Evolutionary conservation across 2,888 invertebrate species (phyloP), one percentile per base, ranked within the genome.

Genomic region (Polymixis flavicincta): DNA sequence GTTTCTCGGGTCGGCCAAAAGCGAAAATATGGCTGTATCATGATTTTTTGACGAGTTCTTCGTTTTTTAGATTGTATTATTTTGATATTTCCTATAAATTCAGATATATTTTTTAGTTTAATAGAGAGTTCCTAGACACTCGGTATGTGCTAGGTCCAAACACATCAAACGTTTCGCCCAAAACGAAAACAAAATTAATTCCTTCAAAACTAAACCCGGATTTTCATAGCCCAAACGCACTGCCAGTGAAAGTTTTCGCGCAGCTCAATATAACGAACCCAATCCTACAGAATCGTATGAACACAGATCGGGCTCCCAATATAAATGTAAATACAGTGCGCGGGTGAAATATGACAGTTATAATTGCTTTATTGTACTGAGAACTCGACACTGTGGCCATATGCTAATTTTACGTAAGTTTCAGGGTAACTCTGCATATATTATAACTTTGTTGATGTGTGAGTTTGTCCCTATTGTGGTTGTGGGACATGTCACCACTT

Each of bases 301-400:
- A 76, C 69, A 68, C 66, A 78, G 78, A 83, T 85, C 85, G 65
- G 54, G 89, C 57, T 90, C 91, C 93, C 96, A 96, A 96, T 96
- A 96, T 96, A 96, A 95, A 96, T 96, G 96, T 96, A 95, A 96
- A 96, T 96, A 95, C 87, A 91, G 89, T 84, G 86, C 80, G 82
- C 87, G 90, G 90, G 90, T 94, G 95, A 96, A 96, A 96, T 96
- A 95, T 95, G 95, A 94, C 96, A 93, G 95, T 93, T 94, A 95
- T 96, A 96, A 96, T 96, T 96, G 95, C 94, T 96, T 96, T 96
- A 96, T 96, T 96, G 95, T 93, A 92, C 94, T 94, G 92, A 91
- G 89, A 87, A 90, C 88, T 90, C 89, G 66, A 82, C 83, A 73
- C 79, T 78, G 87, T 80, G 82, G 86, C 78, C 84, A 86, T 94